These are phyloP conservation scores for Lasioglossum figueresi DNA, from an alignment of 2,888 invertebrate species.

Conservation along the genomic window DNA sequence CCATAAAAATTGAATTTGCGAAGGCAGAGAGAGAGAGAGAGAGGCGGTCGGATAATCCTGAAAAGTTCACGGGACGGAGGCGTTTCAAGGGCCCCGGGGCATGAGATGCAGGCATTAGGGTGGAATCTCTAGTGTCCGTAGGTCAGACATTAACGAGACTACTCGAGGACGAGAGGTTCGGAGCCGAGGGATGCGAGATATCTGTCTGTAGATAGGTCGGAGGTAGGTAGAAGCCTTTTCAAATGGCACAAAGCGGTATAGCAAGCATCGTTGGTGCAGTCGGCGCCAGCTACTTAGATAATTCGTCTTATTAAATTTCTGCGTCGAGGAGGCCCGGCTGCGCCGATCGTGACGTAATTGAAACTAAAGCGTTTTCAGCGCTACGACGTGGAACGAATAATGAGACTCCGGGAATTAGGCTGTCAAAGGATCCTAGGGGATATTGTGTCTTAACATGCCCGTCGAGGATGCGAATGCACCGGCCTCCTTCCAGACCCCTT, in stretches of 20 bases:
- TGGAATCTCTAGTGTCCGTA: constrained; percentile 48
- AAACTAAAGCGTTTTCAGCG: constrained; percentile 74
- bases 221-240: constrained; percentile 45
- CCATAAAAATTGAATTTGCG: constrained; percentile 33
- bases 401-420: constrained; percentile 69
- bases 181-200: constrained; percentile 1
- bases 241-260: constrained; percentile 52
- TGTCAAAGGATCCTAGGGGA: constrained; percentile 70
- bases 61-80: constrained; percentile 33
- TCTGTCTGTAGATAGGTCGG: background rate
- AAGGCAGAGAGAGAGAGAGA: background rate
- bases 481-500: constrained; percentile 22
- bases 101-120: constrained; percentile 29
- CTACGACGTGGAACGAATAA: constrained; percentile 67
- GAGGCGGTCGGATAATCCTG: background rate
- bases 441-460: constrained; percentile 64
- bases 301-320: constrained; percentile 71
- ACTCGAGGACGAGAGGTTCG: constrained; percentile 22
- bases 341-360: constrained; percentile 66
- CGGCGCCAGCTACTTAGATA: constrained; percentile 70
- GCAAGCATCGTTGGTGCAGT: constrained; percentile 56
- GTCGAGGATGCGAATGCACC: constrained; percentile 51
- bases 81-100: background rate
- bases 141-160: constrained; percentile 52
- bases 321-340: constrained; percentile 27